Conservation (phyloP, 1,140 invertebrate genomes). For the Paramacrobiotus metropolitanus region DNA sequence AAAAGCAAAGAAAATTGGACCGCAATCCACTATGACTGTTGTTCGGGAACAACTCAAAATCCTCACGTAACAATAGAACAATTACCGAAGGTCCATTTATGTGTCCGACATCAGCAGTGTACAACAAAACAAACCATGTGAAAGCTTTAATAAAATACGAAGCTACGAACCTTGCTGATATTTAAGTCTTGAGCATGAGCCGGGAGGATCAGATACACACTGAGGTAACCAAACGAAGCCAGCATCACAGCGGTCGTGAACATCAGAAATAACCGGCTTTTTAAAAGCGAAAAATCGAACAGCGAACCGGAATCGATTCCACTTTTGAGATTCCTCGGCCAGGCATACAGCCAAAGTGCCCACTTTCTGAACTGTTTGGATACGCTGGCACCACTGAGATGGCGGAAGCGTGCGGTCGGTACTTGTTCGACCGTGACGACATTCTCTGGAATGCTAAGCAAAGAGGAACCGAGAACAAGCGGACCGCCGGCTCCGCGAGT, state of each 20-base stretch:
- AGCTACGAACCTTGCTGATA: not conserved
- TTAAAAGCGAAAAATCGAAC: conserved; percentile 1
- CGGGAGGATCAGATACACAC: not conserved
- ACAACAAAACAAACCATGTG: too few species aligned
- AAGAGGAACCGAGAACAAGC: not conserved
- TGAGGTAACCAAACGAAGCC: not conserved
- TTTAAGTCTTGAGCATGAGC: not conserved
- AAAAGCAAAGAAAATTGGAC: too few species aligned
- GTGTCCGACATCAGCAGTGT: too few species aligned
- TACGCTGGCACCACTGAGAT: not conserved
- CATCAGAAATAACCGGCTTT: not conserved
- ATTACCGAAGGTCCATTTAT: too few species aligned
- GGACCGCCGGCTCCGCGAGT: not conserved
- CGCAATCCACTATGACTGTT: too few species aligned
- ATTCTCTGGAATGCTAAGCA: not conserved
- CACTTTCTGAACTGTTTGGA: not conserved
- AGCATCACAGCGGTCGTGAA: not conserved
- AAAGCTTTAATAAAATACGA: too few species aligned
- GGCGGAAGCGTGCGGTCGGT: not conserved
- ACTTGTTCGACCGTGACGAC: not conserved
- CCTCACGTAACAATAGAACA: too few species aligned
- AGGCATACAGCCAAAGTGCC: not conserved
- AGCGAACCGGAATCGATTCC: not conserved
- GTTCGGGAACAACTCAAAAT: too few species aligned
- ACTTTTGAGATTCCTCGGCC: not conserved